Base-by-base conservation (phyloP, 2,888 invertebrate species). In the Orthonychiurus folsomi region DNA sequence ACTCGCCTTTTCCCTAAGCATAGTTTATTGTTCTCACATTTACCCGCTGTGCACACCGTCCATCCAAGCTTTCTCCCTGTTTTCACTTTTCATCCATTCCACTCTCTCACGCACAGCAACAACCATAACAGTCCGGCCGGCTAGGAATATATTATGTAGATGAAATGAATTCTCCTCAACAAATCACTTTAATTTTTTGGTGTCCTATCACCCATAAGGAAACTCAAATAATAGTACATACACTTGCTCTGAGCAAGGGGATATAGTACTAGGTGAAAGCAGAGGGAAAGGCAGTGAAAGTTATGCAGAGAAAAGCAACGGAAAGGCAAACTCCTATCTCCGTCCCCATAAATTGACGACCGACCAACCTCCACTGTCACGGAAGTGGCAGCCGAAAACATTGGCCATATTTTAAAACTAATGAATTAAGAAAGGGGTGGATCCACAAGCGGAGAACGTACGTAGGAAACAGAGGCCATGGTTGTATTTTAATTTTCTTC, bases 341-440 rank as follows among this genome's bases (percentile, higher is more conserved):
- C 15, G 5, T 37, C 9, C 9, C 37, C 37, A 37, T 37, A 37
- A 37, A 37, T 37, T 37, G 37, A 37, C 37, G 37, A 15, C 37
- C 5, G 37, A 15, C 37, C 15, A 15, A 37, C 9, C 37, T n/a
- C 37, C 37, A 15, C 15, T 15, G 15, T 37, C 37, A 37, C 37
- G 37, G 37, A 37, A 37, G 37, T 37, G 15, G 37, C 9, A 37
- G 15, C 9, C 20, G 25, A 56, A 56, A 26, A 56, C 27, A 26
- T 26, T 56, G 27, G 27, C 37, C 28, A 56, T 50, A 59, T 48
- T 59, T 59, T 59, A 48, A 59, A 59, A 48, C 50, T 59, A 59
- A 59, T 50, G 50, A 59, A 50, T 59, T 59, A 59, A 47, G n/a
- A 23, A 47, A 23, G 23, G 12, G n/a, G n/a, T n/a, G n/a, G n/a